phyloP scores from a whole-genome alignment of 2,888 invertebrate genomes.

The Phortica magna region DNA sequence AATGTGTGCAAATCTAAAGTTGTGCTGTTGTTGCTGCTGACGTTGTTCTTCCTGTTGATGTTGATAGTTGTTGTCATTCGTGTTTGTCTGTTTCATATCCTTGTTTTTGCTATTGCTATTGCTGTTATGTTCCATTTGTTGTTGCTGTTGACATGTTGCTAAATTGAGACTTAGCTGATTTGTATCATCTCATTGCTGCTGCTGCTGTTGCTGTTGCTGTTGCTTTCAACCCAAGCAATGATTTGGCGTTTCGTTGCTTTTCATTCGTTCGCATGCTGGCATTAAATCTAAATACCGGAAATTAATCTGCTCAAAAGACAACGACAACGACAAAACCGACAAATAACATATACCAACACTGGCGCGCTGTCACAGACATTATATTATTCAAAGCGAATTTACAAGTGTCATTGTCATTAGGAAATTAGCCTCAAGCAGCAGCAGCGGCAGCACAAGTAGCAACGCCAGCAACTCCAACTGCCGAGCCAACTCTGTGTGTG shows the following conservation, averaged over 20 bases:
- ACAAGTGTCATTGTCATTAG: conserved; percentile 68
- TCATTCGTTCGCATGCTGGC: conserved; percentile 42
- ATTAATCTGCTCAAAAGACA: conserved; percentile 63
- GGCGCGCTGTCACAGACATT: conserved; percentile 26
- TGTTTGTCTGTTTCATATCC: conserved; percentile 18
- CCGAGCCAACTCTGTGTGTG: not conserved
- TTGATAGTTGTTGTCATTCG: conserved; percentile 30
- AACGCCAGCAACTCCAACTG: not conserved
- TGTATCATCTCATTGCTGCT: conserved; percentile 56
- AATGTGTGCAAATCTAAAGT: conserved; percentile 70
- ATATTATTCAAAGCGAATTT: conserved; percentile 68
- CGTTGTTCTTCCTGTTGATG: conserved; percentile 20
- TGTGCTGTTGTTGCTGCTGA: conserved; percentile 41
- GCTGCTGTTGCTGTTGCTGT: conserved; percentile 35
- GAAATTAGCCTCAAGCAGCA: conserved; percentile 54
- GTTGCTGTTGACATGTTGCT: conserved; percentile 65
- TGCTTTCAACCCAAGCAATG: not conserved
- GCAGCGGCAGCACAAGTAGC: not conserved
- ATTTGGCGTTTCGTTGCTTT: conserved; percentile 30
- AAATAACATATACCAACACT: not conserved
- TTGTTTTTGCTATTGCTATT: conserved; percentile 31
- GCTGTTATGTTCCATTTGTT: conserved; percentile 45
- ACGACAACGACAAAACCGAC: not conserved
- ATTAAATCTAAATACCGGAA: conserved; percentile 68
- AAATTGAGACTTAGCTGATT: conserved; percentile 66